Base-by-base conservation (phyloP, 2,797 vertebrate species). In the Molossus molossus region DNA sequence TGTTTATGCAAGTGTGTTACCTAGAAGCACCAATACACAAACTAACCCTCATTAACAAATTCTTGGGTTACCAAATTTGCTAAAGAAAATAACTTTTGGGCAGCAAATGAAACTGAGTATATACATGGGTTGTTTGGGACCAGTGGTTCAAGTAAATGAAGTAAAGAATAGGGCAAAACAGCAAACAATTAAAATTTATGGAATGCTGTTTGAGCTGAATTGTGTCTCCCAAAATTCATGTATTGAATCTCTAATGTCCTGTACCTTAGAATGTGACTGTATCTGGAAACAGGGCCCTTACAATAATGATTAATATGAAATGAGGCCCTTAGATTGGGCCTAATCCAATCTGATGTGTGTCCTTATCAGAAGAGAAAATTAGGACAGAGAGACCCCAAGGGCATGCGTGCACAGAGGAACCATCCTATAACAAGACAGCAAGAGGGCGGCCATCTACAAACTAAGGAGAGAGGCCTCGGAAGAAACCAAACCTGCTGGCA, bases 401-500 rank as follows among this genome's bases (percentile, higher is more conserved):
- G 6, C 1, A 0, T 4, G 27, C 1, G 3, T 29, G 37, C 0
- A 40, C 1, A 45, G 2, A 29, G 53, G 17, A 33, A 82, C 27
- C 37, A 21, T 11, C 7, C 6, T 1, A 0, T 37, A 25, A 70
- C 12, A 3, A 37, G 1, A 4, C 1, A 75, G 14, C 6, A 4
- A 90, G 20, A 65, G 15, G 8, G 8, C 18, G 40, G 4, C 1
- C 25, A 18, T 8, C 62, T 70, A 6, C 10, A 89, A 91, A 6
- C 13, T 40, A 75, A 48, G 6, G 40, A 72, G 9, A n/a, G 23
- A 60, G n/a, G 13, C 1, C 50, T 45, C 45, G 33, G 6, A 62
- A 62, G 37, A 69, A 79, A 77, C 3, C 37, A 50, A 64, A 7
- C 3, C 6, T 85, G 18, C 6, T 60, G 37, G 2, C 4, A 23